Conservation (phyloP, 2,888 invertebrate genomes). For the Macaria liturata region DNA sequence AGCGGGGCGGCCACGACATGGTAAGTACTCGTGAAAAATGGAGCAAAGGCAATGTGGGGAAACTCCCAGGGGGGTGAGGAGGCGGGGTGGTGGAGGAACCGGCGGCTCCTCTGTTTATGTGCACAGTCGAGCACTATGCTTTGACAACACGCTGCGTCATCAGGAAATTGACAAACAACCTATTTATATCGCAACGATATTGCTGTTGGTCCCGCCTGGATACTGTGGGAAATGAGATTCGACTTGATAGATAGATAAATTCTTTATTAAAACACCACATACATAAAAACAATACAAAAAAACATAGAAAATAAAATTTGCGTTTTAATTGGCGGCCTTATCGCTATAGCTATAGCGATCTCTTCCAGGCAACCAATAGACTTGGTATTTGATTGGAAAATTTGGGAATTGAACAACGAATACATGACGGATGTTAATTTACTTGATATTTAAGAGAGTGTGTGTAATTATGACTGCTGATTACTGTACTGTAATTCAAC, state of each 20-base stretch:
- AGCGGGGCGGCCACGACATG: slow-evolving; percentile 53
- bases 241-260: too few relatives aligned
- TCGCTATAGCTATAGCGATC: too few relatives aligned
- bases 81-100: slow-evolving; percentile 28
- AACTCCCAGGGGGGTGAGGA: slow-evolving; percentile 18
- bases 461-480: too few relatives aligned
- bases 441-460: too few relatives aligned
- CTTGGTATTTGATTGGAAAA: neutral
- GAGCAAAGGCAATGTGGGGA: slow-evolving; percentile 47
- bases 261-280: too few relatives aligned
- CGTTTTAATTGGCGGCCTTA: too few relatives aligned
- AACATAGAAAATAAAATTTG: too few relatives aligned
- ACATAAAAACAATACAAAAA: too few relatives aligned
- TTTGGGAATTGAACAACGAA: neutral
- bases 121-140: slow-evolving; percentile 64
- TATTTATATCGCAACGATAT: slow-evolving; percentile 44
- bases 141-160: slow-evolving; percentile 70
- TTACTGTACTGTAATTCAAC: too few relatives aligned
- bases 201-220: slow-evolving; percentile 6
- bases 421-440: too few relatives aligned
- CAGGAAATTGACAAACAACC: slow-evolving; percentile 71
- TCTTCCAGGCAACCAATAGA: too few relatives aligned
- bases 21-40: slow-evolving; percentile 69
- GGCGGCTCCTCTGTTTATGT: slow-evolving; percentile 69
- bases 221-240: slow-evolving; percentile 3